Base-by-base conservation (phyloP, 2,888 invertebrate genomes). In the Muscina levida region DNA sequence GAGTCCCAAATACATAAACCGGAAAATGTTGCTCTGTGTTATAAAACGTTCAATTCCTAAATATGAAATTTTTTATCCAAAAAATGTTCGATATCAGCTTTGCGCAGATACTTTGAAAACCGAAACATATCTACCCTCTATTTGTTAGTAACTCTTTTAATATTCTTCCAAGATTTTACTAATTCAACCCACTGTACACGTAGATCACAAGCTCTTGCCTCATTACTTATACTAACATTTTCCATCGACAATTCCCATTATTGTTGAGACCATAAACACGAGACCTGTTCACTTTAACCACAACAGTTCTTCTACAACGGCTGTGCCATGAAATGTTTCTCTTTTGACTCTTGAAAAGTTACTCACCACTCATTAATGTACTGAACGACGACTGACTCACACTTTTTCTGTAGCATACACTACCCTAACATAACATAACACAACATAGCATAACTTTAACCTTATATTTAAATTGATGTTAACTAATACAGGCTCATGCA, bases 311-410 rank as follows among this genome's bases (percentile, higher is more conserved):
- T 79, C 57, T 31, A 67, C 68, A 72, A 77, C n/a, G 13, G 11
- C 56, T 37, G 19, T 62, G 42, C 10, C 11, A 62, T 19, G 22
- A 62, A 42, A 59, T 42, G 19, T 44, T 48, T 62, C n/a, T 62
- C 59, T 68, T 79, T 24, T 74, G 57, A 66, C 72, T 80, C 76
- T 77, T 73, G 51, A 57, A 66, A 76, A 76, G 70, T 80, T 76
- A 80, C 65, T 80, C 76, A 80, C 80, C 72, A 72, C 73, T 72
- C 65, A 65, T 79, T 79, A 79, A 79, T 79, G 46, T 62, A n/a
- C n/a, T n/a, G n/a, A n/a, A n/a, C n/a, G n/a, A n/a, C n/a, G n/a
- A n/a, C n/a, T n/a, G n/a, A 79, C 75, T 76, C 66, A 6, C 39
- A 24, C 24, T 17, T 19, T 13, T 5, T 44, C 53, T 62, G 15